Percentiles rank a stretch among this genome's conserved stretches.
Conservation (phyloP, 2,113 vertebrate species). For the Menura novaehollandiae region DNA sequence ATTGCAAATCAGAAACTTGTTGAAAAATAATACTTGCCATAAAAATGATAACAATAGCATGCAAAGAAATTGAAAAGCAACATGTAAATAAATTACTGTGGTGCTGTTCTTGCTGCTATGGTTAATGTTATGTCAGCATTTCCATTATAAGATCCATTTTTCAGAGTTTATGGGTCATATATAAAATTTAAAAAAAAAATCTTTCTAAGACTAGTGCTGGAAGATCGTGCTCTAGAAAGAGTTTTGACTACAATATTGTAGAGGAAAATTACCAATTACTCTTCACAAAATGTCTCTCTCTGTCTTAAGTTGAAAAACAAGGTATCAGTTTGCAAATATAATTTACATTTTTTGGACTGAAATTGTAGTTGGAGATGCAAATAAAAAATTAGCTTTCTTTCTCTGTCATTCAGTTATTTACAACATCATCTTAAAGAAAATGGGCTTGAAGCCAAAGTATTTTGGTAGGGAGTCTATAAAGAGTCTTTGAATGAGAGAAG, state of each 20-base stretch:
- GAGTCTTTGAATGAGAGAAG: neutral
- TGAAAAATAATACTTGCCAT: conserved; percentile 60
- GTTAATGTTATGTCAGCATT: conserved; percentile 59
- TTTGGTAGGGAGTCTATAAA: neutral
- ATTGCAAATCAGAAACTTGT: conserved; percentile 46
- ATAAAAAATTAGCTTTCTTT: neutral
- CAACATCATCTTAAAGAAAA: neutral
- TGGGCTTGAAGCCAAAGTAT: neutral
- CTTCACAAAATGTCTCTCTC: neutral
- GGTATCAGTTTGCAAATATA: neutral
- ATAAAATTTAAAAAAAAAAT: neutral
- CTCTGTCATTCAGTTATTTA: neutral
- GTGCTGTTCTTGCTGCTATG: neutral
- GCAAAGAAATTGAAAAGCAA: conserved; percentile 60
- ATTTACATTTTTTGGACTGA: neutral
- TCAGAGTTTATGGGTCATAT: conserved; percentile 24
- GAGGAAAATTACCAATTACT: neutral
- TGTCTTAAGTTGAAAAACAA: neutral
- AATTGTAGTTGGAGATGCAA: neutral
- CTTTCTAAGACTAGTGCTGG: neutral
- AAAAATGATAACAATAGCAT: conserved; percentile 64
- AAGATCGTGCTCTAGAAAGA: neutral
- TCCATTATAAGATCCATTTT: conserved; percentile 38
- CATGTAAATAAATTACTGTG: conserved; percentile 47
- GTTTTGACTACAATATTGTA: neutral